Evolutionary conservation across 2,888 invertebrate species (phyloP).

Genomic region (Ichneumoninae sp.): DNA sequence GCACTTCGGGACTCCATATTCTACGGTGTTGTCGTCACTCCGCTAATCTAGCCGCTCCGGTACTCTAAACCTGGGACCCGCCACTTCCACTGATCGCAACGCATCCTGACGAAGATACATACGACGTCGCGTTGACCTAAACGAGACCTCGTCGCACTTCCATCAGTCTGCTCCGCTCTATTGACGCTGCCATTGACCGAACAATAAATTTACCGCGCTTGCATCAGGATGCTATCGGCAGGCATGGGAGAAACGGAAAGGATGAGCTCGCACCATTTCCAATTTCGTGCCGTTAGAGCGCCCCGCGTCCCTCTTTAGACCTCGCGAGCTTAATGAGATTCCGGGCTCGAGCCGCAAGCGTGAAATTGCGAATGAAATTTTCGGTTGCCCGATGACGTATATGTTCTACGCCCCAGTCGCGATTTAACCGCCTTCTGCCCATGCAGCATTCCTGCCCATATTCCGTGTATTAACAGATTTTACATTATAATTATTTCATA

Average conservation of each 20-base stretch:
- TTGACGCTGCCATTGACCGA: slow-evolving; percentile 22
- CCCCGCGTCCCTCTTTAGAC: slow-evolving; percentile 55
- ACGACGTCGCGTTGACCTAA: slow-evolving; percentile 50
- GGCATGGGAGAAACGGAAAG: slow-evolving; percentile 21
- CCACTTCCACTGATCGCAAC: slow-evolving; percentile 13
- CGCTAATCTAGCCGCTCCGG: neutral
- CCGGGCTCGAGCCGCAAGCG: slow-evolving; percentile 66
- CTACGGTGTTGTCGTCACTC: neutral
- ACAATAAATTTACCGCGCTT: slow-evolving; percentile 55
- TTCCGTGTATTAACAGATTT: slow-evolving; percentile 12
- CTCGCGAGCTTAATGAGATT: slow-evolving; percentile 70
- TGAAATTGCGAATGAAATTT: slow-evolving; percentile 72
- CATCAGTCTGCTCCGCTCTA: neutral
- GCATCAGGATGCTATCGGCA: slow-evolving; percentile 55
- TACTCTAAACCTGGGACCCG: neutral
- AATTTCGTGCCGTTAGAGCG: slow-evolving; percentile 38
- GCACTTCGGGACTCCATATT: neutral
- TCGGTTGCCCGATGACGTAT: slow-evolving; percentile 47
- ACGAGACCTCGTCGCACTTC: slow-evolving; percentile 37
- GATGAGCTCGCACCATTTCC: slow-evolving; percentile 45
- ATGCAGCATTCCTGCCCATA: neutral
- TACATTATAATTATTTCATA: slow-evolving; percentile 9
- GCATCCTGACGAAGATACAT: slow-evolving; percentile 35
- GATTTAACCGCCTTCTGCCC: slow-evolving; percentile 16
- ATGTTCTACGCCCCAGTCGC: slow-evolving; percentile 27